A percentile compares a stretch with the other conserved stretches of the same genome.
Conservation (phyloP, 1,140 invertebrate genomes). For the Oedothorax gibbosus region DNA sequence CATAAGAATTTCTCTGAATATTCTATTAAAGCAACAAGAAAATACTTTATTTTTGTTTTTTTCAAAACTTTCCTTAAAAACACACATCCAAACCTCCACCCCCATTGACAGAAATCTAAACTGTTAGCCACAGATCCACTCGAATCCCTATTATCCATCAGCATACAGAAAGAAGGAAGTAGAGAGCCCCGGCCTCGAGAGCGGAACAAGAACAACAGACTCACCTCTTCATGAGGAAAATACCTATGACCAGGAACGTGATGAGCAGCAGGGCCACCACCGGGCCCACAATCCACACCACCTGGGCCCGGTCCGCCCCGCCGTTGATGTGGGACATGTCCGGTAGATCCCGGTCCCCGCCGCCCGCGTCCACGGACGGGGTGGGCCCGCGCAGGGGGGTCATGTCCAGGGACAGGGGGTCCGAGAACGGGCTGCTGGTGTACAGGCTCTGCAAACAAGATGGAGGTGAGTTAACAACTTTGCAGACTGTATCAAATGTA, state of each 20-base stretch:
- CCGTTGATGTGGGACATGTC: conserved; percentile 55
- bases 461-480: not conserved
- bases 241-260: conserved; percentile 28
- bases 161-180: too few species aligned
- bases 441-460: conserved; percentile 79
- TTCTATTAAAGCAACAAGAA: too few species aligned
- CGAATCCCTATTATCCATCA: too few species aligned
- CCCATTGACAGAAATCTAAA: too few species aligned
- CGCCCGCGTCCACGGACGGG: conserved; percentile 32
- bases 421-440: conserved; percentile 96
- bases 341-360: conserved; percentile 36
- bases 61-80: too few species aligned
- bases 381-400: conserved; percentile 52
- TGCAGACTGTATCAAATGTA: not conserved
- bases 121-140: too few species aligned
- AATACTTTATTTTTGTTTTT: too few species aligned
- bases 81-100: too few species aligned
- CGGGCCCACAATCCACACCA: conserved; percentile 54
- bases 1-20: too few species aligned
- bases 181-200: too few species aligned
- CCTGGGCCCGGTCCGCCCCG: conserved; percentile 35
- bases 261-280: conserved; percentile 53
- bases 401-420: conserved; percentile 82
- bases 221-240: conserved; percentile 54
- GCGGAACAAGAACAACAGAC: not conserved